phyloP scores from a whole-genome alignment of 2,797 vertebrate species.

The Cryptoprocta ferox region DNA sequence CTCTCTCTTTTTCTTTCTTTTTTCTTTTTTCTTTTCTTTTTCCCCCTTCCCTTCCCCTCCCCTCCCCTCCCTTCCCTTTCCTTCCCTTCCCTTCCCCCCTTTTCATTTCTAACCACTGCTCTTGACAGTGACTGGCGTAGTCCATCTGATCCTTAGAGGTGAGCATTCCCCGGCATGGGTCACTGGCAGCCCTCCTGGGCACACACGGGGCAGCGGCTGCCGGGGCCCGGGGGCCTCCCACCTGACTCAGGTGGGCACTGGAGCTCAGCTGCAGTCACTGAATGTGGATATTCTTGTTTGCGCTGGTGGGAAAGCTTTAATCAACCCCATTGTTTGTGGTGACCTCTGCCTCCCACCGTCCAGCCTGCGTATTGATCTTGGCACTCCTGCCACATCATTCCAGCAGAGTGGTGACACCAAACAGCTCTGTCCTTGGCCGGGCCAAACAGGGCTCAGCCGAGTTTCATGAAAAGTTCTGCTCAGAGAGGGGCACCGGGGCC shows the following conservation, averaged over 20 bases:
- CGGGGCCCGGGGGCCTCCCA: not conserved
- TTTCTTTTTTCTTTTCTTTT: no score
- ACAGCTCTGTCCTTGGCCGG: slow-evolving; percentile 56
- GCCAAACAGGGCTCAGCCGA: not conserved
- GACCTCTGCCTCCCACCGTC: not conserved
- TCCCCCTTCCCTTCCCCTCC: no score
- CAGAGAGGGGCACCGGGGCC: not conserved
- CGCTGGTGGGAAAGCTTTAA: not conserved
- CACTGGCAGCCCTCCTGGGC: not conserved
- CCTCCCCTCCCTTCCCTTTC: no score
- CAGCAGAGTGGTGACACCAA: slow-evolving; percentile 42
- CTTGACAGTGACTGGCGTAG: not conserved
- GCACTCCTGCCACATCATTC: not conserved
- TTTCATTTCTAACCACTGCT: not conserved
- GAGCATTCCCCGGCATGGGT: not conserved
- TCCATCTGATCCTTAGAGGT: not conserved
- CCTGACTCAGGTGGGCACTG: not conserved
- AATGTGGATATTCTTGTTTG: no score
- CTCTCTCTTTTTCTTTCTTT: no score
- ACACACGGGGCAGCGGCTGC: not conserved
- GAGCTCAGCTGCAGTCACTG: not conserved
- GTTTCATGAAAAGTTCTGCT: not conserved
- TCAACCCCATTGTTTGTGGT: not conserved
- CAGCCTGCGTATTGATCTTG: slow-evolving; percentile 59
- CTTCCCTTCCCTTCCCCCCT: not conserved